Evolutionary conservation across 2,888 invertebrate species (phyloP).

Genomic region (Scaptomyza tumidula): DNA sequence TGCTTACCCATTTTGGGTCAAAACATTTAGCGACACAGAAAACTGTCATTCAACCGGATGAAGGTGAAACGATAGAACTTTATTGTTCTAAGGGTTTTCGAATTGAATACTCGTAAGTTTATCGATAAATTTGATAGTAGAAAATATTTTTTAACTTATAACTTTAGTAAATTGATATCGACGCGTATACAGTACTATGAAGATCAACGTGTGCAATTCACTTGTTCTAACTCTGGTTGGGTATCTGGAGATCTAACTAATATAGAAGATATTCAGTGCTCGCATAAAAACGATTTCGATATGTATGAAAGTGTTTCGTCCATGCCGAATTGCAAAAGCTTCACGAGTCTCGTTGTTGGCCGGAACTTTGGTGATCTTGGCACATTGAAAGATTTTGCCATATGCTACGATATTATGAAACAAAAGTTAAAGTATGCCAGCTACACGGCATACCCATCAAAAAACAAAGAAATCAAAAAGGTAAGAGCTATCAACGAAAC

Average conservation of each 20-base stretch:
- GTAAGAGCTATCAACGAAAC: slow-evolving; percentile 17
- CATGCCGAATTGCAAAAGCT: slow-evolving; percentile 24
- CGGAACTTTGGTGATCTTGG: slow-evolving; percentile 6
- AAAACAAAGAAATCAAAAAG: slow-evolving; percentile 17
- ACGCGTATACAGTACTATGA: too few species aligned
- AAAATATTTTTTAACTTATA: background rate
- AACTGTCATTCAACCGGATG: background rate
- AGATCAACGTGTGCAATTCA: background rate
- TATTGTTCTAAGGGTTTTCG: background rate
- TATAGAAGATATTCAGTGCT: background rate
- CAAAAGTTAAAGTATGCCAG: slow-evolving; percentile 36
- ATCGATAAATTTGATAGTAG: background rate
- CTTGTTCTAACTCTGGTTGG: background rate
- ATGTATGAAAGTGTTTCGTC: slow-evolving; percentile 24
- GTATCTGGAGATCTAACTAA: background rate
- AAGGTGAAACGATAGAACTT: background rate
- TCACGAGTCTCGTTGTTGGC: slow-evolving; percentile 49
- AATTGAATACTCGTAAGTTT: background rate
- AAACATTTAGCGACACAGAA: background rate
- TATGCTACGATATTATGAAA: slow-evolving; percentile 44
- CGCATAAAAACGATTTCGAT: background rate
- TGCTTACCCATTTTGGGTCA: background rate
- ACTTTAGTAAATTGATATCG: background rate
- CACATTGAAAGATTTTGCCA: slow-evolving; percentile 26
- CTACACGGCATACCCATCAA: slow-evolving; percentile 39